Conservation (phyloP, 2,888 invertebrate species). For the Oscheius onirici region DNA sequence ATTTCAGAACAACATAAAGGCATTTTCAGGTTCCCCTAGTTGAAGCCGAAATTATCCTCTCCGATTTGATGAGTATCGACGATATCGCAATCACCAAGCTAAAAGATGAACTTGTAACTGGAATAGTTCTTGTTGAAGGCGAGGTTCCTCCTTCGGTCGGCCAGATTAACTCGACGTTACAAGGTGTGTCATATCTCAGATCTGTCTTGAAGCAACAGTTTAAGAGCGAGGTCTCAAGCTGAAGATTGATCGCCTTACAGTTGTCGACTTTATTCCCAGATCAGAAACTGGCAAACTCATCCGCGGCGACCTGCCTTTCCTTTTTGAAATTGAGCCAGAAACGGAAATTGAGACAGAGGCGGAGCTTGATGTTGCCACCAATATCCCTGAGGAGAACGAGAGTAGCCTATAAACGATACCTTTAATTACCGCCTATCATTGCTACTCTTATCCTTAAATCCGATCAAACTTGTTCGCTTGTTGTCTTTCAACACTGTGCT, state of each 20-base stretch:
- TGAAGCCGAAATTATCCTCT: conserved; percentile 34
- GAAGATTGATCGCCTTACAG: conserved; percentile 33
- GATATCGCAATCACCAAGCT: conserved; percentile 38
- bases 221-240: conserved; percentile 36
- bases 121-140: conserved; percentile 37
- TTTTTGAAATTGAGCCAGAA: conserved; percentile 36
- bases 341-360: conserved; percentile 4
- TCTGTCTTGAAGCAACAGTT: neutral
- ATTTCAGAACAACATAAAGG: too few species aligned
- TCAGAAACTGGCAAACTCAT: conserved; percentile 46
- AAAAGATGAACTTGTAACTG: conserved; percentile 36
- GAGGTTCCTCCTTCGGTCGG: conserved; percentile 32
- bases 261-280: conserved; percentile 49
- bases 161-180: conserved; percentile 35
- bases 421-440: too few species aligned
- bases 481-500: too few species aligned
- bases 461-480: too few species aligned
- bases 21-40: conserved; percentile 38
- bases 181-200: conserved; percentile 26
- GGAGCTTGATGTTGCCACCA: neutral
- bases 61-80: conserved; percentile 34
- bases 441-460: too few species aligned
- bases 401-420: conserved; percentile 1
- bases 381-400: neutral
- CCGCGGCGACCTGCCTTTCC: conserved; percentile 38